phyloP scores from a whole-genome alignment of 2,797 vertebrate species.

The Sebastes trivittatus region DNA sequence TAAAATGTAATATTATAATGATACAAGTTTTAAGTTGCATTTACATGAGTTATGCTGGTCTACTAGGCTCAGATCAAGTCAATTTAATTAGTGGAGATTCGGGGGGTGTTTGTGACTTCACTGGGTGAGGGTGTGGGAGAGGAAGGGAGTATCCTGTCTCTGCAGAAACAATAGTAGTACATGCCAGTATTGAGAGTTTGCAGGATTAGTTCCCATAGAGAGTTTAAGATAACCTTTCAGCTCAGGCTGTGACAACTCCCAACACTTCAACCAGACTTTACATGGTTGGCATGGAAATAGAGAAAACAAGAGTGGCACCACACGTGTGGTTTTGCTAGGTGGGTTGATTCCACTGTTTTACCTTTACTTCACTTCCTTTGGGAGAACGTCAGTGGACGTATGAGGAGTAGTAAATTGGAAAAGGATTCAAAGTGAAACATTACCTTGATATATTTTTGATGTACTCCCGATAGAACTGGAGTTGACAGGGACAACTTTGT shows the following conservation, averaged over 20 bases:
- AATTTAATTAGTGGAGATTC: not conserved
- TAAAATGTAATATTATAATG: not conserved
- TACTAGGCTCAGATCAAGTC: not conserved
- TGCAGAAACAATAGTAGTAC: slow-evolving; percentile 53
- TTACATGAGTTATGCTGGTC: not conserved
- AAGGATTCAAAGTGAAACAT: not conserved
- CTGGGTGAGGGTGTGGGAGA: slow-evolving; percentile 50
- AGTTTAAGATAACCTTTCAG: slow-evolving; percentile 57
- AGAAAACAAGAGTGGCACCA: slow-evolving; percentile 20
- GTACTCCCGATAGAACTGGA: not conserved
- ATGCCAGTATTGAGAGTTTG: slow-evolving; percentile 26
- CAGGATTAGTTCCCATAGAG: slow-evolving; percentile 44
- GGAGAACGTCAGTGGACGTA: not conserved
- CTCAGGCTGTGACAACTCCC: slow-evolving; percentile 44
- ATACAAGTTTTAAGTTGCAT: not conserved
- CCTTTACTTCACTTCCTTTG: not conserved
- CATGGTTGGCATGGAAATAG: slow-evolving; percentile 45
- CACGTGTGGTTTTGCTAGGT: not conserved
- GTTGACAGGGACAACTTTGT: not conserved
- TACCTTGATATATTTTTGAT: not conserved
- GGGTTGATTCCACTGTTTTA: not conserved
- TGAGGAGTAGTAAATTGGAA: not conserved
- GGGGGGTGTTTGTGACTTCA: slow-evolving; percentile 24
- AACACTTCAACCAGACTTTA: slow-evolving; percentile 18
- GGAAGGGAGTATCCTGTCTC: slow-evolving; percentile 64